Evolutionary conservation across 1,140 invertebrate species (phyloP).

Genomic region (Triops cancriformis): DNA sequence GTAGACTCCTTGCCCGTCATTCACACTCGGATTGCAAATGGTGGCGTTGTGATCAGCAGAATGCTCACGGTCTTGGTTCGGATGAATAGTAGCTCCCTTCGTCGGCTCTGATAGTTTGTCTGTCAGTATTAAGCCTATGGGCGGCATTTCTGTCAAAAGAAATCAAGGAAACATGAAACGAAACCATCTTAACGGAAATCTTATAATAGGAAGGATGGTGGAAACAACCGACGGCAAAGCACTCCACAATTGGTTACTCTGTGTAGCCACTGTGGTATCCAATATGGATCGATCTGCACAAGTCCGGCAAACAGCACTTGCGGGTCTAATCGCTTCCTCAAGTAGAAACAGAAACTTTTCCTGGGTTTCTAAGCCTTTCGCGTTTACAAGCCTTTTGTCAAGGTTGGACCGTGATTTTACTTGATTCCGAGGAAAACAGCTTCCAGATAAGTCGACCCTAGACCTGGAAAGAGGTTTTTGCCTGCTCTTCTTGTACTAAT

Average conservation of each 20-base stretch:
- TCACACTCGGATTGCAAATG: not conserved
- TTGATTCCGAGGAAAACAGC: not conserved
- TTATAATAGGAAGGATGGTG: not conserved
- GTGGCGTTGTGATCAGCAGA: not conserved
- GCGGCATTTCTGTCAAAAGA: conserved; percentile 12
- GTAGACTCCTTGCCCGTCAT: not conserved
- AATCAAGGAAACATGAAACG: not conserved
- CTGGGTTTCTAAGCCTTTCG: not conserved
- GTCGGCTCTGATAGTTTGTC: not conserved
- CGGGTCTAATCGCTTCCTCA: not conserved
- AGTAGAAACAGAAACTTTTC: not conserved
- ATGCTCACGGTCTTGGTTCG: not conserved
- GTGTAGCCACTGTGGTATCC: not conserved
- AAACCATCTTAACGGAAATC: not conserved
- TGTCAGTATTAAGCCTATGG: conserved; percentile 9
- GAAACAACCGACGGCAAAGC: not conserved
- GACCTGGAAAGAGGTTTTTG: not conserved
- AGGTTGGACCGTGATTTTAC: not conserved
- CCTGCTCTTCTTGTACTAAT: not conserved
- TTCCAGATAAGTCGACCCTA: not conserved
- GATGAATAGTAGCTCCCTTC: not conserved
- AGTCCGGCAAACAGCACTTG: not conserved
- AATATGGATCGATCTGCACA: not conserved
- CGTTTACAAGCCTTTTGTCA: conserved; percentile 2
- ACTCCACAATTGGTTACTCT: not conserved